phyloP scores from a whole-genome alignment of 2,888 invertebrate species.

The Drosophila planitibia region DNA sequence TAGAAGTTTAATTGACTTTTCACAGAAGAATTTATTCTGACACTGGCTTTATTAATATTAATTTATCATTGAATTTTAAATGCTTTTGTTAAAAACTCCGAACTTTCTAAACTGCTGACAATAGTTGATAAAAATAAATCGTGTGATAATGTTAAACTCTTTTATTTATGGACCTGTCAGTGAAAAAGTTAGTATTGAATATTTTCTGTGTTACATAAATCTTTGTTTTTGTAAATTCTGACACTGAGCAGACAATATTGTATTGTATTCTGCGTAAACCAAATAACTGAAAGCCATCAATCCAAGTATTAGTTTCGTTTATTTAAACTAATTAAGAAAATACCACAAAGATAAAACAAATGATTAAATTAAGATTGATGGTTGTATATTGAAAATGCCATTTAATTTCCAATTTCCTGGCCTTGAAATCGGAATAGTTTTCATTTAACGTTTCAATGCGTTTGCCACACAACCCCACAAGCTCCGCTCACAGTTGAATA shows the following conservation, averaged over 20 bases:
- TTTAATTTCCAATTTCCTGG: conserved; percentile 37
- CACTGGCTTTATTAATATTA: background rate
- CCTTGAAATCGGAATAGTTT: conserved; percentile 45
- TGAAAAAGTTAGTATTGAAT: background rate
- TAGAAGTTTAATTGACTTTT: background rate
- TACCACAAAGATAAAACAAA: background rate
- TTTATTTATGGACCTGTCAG: background rate
- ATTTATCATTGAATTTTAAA: background rate
- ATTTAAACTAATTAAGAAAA: background rate
- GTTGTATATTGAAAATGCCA: conserved; percentile 18
- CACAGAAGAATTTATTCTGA: background rate
- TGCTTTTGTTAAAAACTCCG: background rate
- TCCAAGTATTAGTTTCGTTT: background rate
- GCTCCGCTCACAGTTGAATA: conserved; percentile 24
- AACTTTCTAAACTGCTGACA: background rate
- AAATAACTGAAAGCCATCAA: background rate
- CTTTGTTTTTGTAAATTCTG: background rate
- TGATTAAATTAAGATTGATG: conserved; percentile 46
- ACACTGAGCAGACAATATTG: background rate
- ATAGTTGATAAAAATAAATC: background rate
- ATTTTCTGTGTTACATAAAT: background rate
- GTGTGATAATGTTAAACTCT: background rate
- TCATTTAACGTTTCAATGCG: conserved; percentile 18
- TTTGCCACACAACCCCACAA: background rate
- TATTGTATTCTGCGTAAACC: background rate